phyloP scores from a whole-genome alignment of 2,797 vertebrate genomes.

The Melanotaenia trifasciata region DNA sequence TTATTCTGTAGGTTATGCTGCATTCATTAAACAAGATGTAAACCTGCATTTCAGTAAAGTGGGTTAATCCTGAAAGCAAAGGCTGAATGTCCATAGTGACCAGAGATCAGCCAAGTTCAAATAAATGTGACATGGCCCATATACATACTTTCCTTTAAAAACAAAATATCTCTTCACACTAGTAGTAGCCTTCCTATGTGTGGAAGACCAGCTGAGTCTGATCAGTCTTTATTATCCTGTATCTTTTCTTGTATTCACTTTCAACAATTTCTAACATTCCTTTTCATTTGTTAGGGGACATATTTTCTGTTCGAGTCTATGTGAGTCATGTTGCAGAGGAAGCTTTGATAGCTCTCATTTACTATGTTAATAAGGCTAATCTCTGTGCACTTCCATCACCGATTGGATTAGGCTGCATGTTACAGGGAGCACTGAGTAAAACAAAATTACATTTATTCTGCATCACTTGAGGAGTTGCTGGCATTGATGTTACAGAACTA shows the following conservation, averaged over 20 bases:
- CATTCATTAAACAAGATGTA: not conserved
- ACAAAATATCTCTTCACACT: not conserved
- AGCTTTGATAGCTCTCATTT: slow-evolving; percentile 47
- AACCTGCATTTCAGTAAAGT: not conserved
- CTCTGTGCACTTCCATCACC: slow-evolving; percentile 50
- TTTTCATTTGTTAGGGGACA: not conserved
- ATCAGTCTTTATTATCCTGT: not conserved
- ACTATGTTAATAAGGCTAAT: slow-evolving; percentile 56
- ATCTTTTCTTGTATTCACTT: not conserved
- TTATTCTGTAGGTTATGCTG: not conserved
- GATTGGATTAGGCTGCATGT: slow-evolving; percentile 56
- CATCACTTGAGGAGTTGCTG: not conserved
- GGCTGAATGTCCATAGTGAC: not conserved
- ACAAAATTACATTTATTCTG: slow-evolving; percentile 12
- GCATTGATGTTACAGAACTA: not conserved
- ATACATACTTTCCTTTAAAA: not conserved
- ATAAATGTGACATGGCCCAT: not conserved
- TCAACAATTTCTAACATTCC: not conserved
- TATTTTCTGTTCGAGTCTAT: slow-evolving; percentile 22
- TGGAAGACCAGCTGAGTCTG: slow-evolving; percentile 1
- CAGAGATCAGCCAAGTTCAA: not conserved
- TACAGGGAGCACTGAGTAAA: slow-evolving; percentile 35
- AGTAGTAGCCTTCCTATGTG: not conserved
- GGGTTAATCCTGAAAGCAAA: not conserved
- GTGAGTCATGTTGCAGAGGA: slow-evolving; percentile 18